Evolutionary conservation across 37 sponge, comb jelly and placozoan species (phyloP), one percentile per base, ranked within the genome.

Genomic region (Mnemiopsis leidyi): DNA sequence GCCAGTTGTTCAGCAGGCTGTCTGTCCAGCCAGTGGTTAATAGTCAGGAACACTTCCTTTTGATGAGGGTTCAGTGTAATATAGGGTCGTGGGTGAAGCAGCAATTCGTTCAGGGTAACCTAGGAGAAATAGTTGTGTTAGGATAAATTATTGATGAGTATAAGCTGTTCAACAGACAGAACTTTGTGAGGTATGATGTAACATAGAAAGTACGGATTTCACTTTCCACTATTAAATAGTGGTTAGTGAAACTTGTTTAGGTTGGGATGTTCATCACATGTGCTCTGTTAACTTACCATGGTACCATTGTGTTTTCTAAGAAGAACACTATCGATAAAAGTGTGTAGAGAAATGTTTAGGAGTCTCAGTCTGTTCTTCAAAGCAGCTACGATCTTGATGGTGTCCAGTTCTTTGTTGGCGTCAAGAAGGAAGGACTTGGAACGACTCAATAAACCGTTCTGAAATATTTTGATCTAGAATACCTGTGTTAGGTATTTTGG

Each of bases 11-110:
- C 73, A 25, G 24, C 28, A 1, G 73, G 73, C n/a, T 69, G 73
- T 69, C 73, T 69, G n/a, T 69, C 73, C 28, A 69, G 73, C 73
- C 73, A 69, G 73, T 21, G 24, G 73, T 69, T 69, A 25, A 69
- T 69, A 25, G 73, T 69, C 24, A 28, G 28, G 73, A 69, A 69
- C 29, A 69, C 73, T 25, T 69, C 73, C 73, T 69, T 69, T 25
- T 69, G 73, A 20, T 69, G 73, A 1, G 73, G 28, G 29, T 25
- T 69, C n/a, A 69, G 29, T 25, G 73, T 28, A 25, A 25, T 28
- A 25, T 69, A 69, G 73, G 73, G 73, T 28, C 73, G 73, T 2
- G 73, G 73, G 73, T 69, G 73, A 25, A 69, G 73, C 29, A 69
- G 73, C 73, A 69, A 25, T 3, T 69, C 73, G 73, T 69, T 69